Percentiles rank a stretch among this genome's conserved stretches.
phyloP scores from a whole-genome alignment of 2,113 vertebrate genomes.

The Dipodomys stephensi region DNA sequence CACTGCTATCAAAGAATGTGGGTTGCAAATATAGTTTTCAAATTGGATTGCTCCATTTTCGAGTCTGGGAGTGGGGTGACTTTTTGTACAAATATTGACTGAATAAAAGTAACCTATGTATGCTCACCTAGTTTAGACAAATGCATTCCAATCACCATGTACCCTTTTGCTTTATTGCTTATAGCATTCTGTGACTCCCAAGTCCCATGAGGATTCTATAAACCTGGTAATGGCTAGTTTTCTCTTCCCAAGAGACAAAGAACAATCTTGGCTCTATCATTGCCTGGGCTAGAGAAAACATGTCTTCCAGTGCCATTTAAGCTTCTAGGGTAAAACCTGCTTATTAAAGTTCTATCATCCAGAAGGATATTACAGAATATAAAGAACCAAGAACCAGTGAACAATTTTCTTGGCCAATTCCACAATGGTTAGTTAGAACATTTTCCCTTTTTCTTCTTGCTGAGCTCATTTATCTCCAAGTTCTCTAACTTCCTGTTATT shows the following conservation, averaged over 20 bases:
- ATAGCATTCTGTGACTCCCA: background rate
- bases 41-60: conserved; percentile 9
- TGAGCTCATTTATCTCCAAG: conserved; percentile 10
- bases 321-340: background rate
- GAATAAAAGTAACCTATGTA: conserved; percentile 20
- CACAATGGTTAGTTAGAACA: background rate
- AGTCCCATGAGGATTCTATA: background rate
- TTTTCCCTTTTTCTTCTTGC: conserved; percentile 46
- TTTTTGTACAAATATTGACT: background rate
- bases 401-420: background rate
- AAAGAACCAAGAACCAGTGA: background rate
- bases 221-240: background rate
- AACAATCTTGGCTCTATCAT: conserved; percentile 20
- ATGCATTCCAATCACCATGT: background rate
- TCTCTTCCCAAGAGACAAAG: conserved; percentile 9
- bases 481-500: conserved; percentile 53
- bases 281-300: background rate
- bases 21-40: conserved; percentile 53
- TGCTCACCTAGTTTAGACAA: conserved; percentile 30
- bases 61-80: background rate
- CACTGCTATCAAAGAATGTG: background rate
- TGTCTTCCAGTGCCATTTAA: background rate
- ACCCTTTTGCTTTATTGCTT: background rate
- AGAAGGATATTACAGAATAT: conserved; percentile 1
- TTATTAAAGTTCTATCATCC: background rate